phyloP scores from a whole-genome alignment of 2,888 invertebrate species.

The Tyria jacobaeae region DNA sequence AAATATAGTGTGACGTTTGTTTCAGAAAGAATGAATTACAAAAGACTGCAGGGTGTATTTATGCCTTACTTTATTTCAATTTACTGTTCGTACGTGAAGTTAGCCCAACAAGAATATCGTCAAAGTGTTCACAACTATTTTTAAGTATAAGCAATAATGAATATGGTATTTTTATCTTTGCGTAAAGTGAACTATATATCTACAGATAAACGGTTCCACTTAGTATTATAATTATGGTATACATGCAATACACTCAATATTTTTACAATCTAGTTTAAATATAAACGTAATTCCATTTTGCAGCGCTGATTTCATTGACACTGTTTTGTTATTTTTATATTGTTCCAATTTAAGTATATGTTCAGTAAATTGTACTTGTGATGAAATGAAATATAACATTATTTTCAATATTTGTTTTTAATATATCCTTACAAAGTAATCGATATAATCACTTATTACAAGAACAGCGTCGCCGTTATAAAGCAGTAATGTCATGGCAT shows the following conservation, averaged over 20 bases:
- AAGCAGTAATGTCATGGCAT: too few relatives aligned
- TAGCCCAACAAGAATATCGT: constrained; percentile 36
- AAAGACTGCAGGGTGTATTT: constrained; percentile 63
- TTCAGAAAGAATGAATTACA: constrained; percentile 44
- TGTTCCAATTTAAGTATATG: constrained; percentile 63
- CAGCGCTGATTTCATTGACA: constrained; percentile 40
- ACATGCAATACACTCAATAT: constrained; percentile 47
- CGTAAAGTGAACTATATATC: constrained; percentile 30
- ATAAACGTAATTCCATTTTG: constrained; percentile 40
- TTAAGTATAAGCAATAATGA: constrained; percentile 43
- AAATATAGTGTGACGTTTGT: constrained; percentile 38
- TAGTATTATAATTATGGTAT: constrained; percentile 44
- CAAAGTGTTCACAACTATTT: constrained; percentile 40
- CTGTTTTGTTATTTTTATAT: constrained; percentile 72
- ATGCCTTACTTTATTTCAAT: constrained; percentile 52
- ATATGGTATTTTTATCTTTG: constrained; percentile 31
- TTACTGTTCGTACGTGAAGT: constrained; percentile 35
- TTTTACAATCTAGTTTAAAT: constrained; percentile 45
- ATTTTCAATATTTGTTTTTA: constrained; percentile 68
- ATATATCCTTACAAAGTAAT: neutral
- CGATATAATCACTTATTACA: too few relatives aligned
- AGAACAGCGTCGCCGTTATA: too few relatives aligned
- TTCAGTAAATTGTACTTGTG: constrained; percentile 77
- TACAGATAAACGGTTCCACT: constrained; percentile 39
- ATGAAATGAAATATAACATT: constrained; percentile 78